phyloP scores from a whole-genome alignment of 2,888 invertebrate genomes.

The Itoplectis maculator region DNA sequence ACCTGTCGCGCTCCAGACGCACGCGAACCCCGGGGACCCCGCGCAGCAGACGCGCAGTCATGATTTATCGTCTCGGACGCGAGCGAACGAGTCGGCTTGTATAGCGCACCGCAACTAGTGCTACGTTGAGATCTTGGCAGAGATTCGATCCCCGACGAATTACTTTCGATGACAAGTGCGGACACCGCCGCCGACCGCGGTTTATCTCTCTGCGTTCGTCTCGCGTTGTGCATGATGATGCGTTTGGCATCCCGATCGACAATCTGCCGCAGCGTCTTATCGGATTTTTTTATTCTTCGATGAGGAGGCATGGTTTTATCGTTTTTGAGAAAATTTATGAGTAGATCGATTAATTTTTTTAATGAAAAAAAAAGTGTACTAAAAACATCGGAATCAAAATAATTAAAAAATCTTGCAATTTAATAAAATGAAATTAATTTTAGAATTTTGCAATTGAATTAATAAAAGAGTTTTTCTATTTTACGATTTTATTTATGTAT shows the following conservation, averaged over 20 bases:
- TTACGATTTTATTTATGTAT: background rate
- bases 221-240: constrained; percentile 11
- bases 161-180: constrained; percentile 60
- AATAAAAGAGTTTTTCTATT: background rate
- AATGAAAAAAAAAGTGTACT: background rate
- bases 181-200: constrained; percentile 30
- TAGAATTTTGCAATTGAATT: background rate
- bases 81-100: constrained; percentile 49
- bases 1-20: constrained; percentile 16
- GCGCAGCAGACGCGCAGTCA: constrained; percentile 1
- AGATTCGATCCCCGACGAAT: constrained; percentile 55
- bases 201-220: background rate
- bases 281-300: constrained; percentile 5
- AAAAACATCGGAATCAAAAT: too few species aligned
- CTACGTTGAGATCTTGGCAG: constrained; percentile 44
- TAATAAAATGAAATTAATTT: too few species aligned
- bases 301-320: too few species aligned
- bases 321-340: background rate
- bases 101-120: constrained; percentile 58
- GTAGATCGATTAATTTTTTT: background rate
- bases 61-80: constrained; percentile 58
- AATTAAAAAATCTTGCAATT: too few species aligned
- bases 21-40: background rate
- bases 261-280: constrained; percentile 19
- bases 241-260: background rate